Percentiles rank a stretch among this genome's conserved stretches.
Evolutionary conservation across 2,888 invertebrate species (phyloP).

Genomic region (Pheosia gnoma): DNA sequence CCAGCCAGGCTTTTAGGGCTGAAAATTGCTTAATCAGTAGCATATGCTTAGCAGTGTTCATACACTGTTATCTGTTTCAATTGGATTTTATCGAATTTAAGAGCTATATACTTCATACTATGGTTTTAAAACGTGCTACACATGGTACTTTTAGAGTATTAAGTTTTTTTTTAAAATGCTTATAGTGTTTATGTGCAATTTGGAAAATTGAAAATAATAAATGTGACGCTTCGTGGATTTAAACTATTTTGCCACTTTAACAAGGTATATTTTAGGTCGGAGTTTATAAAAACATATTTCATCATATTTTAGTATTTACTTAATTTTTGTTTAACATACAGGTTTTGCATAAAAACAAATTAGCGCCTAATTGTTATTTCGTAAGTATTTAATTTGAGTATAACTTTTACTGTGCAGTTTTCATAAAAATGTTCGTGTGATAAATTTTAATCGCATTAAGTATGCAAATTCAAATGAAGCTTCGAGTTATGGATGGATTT

Average conservation of each 20-base stretch:
- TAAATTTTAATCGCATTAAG: constrained; percentile 5
- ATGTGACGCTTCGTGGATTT: too few species aligned
- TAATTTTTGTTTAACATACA: too few species aligned
- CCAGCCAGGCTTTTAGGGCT: neutral
- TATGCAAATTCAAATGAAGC: constrained; percentile 1
- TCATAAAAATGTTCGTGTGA: neutral
- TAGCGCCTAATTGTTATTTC: neutral
- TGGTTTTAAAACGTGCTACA: neutral
- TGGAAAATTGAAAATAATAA: too few species aligned
- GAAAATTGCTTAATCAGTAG: neutral
- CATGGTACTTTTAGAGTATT: neutral
- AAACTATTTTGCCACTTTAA: too few species aligned
- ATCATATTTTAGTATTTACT: too few species aligned
- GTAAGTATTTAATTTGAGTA: neutral
- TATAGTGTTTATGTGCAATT: too few species aligned
- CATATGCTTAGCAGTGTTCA: neutral
- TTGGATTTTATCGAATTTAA: neutral
- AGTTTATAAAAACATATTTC: too few species aligned
- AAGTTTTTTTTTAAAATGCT: neutral
- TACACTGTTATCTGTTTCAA: neutral
- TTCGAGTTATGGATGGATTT: neutral
- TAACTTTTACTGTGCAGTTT: neutral
- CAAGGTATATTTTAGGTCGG: too few species aligned
- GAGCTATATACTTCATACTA: neutral
- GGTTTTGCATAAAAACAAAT: neutral